phyloP scores from a whole-genome alignment of 2,888 invertebrate genomes.

The Melanchra persicariae region DNA sequence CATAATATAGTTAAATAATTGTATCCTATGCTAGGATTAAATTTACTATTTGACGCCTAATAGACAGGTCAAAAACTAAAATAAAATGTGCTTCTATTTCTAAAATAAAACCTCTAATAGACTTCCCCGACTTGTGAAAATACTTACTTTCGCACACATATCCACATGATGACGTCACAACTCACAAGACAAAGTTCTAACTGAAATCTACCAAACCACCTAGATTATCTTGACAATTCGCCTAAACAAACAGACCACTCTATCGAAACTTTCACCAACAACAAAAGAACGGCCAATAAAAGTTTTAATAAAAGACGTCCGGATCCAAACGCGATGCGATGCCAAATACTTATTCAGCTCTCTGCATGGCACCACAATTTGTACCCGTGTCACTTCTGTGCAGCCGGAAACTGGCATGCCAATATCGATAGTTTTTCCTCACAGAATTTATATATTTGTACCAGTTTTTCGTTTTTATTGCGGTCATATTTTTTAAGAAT shows the following conservation, averaged over 20 bases:
- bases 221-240: slow-evolving; percentile 17
- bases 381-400: slow-evolving; percentile 57
- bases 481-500: slow-evolving; percentile 52
- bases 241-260: slow-evolving; percentile 43
- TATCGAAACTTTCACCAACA: slow-evolving; percentile 40
- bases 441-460: slow-evolving; percentile 58
- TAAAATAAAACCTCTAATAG: no score
- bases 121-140: no score
- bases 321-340: slow-evolving; percentile 30
- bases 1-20: no score
- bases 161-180: neutral
- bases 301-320: slow-evolving; percentile 64
- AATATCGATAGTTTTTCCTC: slow-evolving; percentile 61
- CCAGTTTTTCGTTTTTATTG: slow-evolving; percentile 48
- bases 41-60: no score
- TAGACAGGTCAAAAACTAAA: no score
- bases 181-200: slow-evolving; percentile 4
- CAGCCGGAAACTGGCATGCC: slow-evolving; percentile 54
- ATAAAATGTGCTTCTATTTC: no score
- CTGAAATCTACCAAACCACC: slow-evolving; percentile 1
- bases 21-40: no score
- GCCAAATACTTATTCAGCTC: slow-evolving; percentile 65
- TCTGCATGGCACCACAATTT: slow-evolving; percentile 64
- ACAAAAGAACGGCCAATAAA: slow-evolving; percentile 55
- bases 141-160: neutral